Conservation (phyloP, 2,113 vertebrate species). For the Ceyx cyanopectus region DNA sequence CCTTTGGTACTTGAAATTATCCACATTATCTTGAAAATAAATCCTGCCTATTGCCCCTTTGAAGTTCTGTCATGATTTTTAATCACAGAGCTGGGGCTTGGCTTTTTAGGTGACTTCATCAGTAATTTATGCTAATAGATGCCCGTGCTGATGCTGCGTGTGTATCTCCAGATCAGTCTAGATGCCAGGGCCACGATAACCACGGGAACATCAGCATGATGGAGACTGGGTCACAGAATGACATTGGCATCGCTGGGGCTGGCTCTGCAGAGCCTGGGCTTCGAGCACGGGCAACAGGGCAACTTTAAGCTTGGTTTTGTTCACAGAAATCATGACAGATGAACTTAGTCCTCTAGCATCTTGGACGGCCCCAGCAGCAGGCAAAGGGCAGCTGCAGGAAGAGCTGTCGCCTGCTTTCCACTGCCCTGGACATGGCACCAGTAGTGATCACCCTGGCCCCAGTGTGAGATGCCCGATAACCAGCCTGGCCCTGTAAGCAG, state of each 20-base stretch:
- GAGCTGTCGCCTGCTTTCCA: fast-evolving
- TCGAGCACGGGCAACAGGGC: not conserved
- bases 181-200: not conserved
- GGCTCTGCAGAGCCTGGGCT: not conserved
- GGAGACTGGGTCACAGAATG: not conserved
- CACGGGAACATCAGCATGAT: not conserved
- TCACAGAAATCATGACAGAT: fast-evolving
- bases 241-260: not conserved
- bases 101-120: constrained; percentile 19
- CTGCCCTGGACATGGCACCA: not conserved
- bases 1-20: constrained; percentile 24
- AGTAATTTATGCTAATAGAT: constrained; percentile 58
- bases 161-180: not conserved
- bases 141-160: not conserved
- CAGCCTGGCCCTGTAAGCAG: fast-evolving
- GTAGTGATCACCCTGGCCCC: not conserved
- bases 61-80: constrained; percentile 57
- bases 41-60: constrained; percentile 54
- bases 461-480: fast-evolving
- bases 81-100: not conserved
- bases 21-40: constrained; percentile 43
- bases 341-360: fast-evolving
- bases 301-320: not conserved
- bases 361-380: fast-evolving
- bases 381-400: not conserved